Evolutionary conservation across 2,888 invertebrate genomes (phyloP).

Genomic region (Caenorhabditis sinica): DNA sequence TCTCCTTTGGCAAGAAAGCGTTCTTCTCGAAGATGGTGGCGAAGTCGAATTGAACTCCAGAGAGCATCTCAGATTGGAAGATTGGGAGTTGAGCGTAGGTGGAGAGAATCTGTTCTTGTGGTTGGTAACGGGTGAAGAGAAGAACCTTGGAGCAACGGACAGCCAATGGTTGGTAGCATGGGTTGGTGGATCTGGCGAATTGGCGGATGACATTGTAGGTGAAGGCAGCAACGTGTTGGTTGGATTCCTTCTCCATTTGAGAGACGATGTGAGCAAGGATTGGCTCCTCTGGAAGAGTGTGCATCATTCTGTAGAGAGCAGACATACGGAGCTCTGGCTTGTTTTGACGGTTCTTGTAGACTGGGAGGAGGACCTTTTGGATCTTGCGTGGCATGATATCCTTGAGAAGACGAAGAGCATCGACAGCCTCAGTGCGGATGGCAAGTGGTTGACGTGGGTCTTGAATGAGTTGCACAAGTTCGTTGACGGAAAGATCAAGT

Average conservation of each 20-base stretch:
- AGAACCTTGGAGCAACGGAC: conserved; percentile 55
- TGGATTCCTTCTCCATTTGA: conserved; percentile 71
- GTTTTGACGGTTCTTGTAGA: conserved; percentile 77
- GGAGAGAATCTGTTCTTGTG: conserved; percentile 58
- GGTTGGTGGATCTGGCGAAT: conserved; percentile 72
- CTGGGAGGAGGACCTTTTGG: conserved; percentile 76
- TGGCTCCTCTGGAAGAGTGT: conserved; percentile 71
- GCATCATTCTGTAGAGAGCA: conserved; percentile 75
- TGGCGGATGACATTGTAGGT: conserved; percentile 70
- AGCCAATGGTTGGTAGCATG: conserved; percentile 70
- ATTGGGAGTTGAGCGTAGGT: conserved; percentile 69
- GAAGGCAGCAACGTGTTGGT: conserved; percentile 76
- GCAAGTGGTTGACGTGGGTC: conserved; percentile 69
- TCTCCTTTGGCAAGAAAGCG: conserved; percentile 68
- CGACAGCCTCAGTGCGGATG: conserved; percentile 78
- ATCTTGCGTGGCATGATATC: conserved; percentile 69
- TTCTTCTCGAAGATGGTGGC: conserved; percentile 76
- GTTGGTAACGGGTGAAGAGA: conserved; percentile 57
- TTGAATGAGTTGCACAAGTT: conserved; percentile 78
- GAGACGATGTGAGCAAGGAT: conserved; percentile 76
- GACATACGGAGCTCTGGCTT: conserved; percentile 77
- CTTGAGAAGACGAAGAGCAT: conserved; percentile 75
- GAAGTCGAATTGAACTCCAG: conserved; percentile 70
- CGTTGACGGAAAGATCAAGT: conserved; percentile 73
- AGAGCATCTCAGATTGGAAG: conserved; percentile 67